Conservation (phyloP, 2,888 invertebrate genomes). For the Nysson spinosus region DNA sequence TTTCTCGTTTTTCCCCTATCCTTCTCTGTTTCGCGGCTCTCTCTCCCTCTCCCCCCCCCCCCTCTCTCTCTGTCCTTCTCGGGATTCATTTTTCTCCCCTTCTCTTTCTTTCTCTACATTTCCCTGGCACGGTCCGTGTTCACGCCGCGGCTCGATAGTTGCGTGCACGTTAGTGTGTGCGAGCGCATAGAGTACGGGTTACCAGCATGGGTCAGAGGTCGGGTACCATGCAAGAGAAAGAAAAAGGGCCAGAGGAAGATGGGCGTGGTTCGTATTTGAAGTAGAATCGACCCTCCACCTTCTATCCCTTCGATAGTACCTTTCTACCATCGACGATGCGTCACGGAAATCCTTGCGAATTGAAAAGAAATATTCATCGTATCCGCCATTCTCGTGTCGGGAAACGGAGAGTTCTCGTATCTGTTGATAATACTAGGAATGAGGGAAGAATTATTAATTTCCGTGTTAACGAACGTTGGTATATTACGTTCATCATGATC, state of each 20-base stretch:
- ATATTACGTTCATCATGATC: conserved; percentile 1
- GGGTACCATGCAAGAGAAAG: conserved; percentile 60
- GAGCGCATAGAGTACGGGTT: conserved; percentile 61
- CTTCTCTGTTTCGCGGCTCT: neutral
- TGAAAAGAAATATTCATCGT: conserved; percentile 39
- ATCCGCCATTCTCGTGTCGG: conserved; percentile 58
- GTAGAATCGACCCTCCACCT: conserved; percentile 70
- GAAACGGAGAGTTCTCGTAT: neutral
- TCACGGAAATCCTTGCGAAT: conserved; percentile 42
- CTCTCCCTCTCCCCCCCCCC: neutral
- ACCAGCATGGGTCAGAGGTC: conserved; percentile 65
- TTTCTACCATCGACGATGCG: conserved; percentile 31
- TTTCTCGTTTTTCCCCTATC: conserved; percentile 23
- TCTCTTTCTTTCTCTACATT: conserved; percentile 15
- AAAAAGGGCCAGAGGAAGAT: conserved; percentile 62
- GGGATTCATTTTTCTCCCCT: conserved; percentile 4
- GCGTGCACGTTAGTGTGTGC: conserved; percentile 43
- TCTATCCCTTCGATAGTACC: conserved; percentile 46
- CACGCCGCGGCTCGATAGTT: conserved; percentile 12
- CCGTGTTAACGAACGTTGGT: conserved; percentile 29
- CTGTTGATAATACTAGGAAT: neutral
- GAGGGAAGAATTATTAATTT: conserved; percentile 38
- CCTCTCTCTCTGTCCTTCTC: neutral
- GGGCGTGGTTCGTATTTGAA: conserved; percentile 72
- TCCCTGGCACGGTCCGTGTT: too few species aligned